Conservation (phyloP, 2,113 vertebrate genomes). For the Copsychus sechellarum region DNA sequence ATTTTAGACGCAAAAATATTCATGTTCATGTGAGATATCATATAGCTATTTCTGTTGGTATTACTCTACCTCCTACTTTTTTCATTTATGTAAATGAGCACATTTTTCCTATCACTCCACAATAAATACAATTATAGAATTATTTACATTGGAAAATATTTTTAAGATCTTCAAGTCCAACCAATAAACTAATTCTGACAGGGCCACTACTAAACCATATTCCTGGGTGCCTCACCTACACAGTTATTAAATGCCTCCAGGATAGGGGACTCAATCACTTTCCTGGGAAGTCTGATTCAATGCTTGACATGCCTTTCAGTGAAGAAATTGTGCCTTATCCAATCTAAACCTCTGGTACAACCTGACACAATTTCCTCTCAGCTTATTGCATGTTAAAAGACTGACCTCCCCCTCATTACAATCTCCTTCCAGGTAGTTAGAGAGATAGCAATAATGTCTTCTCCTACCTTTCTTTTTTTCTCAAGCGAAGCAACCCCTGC, state of each 20-base stretch:
- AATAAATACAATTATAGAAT: not conserved
- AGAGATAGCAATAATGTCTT: not conserved
- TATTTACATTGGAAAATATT: not conserved
- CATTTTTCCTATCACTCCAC: not conserved
- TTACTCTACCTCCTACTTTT: not conserved
- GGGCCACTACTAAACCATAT: not conserved
- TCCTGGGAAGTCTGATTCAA: not conserved
- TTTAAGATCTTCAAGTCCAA: not conserved
- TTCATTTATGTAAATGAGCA: not conserved
- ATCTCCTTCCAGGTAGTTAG: not conserved
- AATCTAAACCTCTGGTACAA: not conserved
- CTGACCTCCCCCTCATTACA: fast-evolving
- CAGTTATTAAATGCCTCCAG: not conserved
- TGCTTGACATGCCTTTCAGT: not conserved
- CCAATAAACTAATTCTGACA: not conserved
- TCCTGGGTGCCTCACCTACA: not conserved
- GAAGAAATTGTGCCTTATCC: not conserved
- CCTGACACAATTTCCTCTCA: not conserved
- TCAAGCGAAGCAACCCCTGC: not conserved
- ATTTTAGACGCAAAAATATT: not conserved
- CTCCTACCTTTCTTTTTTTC: not conserved
- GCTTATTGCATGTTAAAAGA: not conserved
- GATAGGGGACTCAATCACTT: not conserved
- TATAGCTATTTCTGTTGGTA: not conserved
- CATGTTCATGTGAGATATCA: not conserved